A percentile compares a stretch with the other conserved stretches of the same genome.
phyloP scores from a whole-genome alignment of 2,113 vertebrate genomes.

The Hypanus sabinus region DNA sequence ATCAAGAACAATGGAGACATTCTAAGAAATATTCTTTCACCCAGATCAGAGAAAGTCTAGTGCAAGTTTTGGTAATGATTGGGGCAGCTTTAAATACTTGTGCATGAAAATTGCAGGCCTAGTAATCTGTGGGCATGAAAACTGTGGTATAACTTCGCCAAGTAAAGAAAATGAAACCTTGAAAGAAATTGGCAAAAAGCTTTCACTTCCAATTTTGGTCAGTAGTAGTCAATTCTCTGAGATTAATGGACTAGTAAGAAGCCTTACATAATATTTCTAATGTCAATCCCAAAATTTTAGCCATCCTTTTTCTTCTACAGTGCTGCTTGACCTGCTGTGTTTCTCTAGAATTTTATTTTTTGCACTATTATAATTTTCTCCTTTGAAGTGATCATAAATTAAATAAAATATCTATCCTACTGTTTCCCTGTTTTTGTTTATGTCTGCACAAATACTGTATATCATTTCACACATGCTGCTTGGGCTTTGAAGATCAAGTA shows the following conservation, averaged over 20 bases:
- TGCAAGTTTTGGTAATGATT: neutral
- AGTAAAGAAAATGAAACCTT: neutral
- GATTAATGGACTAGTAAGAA: neutral
- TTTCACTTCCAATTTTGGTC: neutral
- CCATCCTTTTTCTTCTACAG: too few species aligned
- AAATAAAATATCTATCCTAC: neutral
- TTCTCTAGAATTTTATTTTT: too few species aligned
- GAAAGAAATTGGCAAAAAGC: neutral
- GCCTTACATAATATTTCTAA: neutral
- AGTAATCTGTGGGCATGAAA: neutral
- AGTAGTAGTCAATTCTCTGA: neutral
- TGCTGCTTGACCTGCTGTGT: too few species aligned
- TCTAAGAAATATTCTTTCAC: neutral
- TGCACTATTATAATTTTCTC: neutral
- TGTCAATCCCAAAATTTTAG: too few species aligned
- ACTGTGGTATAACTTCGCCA: neutral
- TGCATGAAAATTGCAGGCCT: neutral
- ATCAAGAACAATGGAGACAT: neutral
- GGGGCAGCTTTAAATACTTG: neutral
- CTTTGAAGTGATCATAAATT: neutral
- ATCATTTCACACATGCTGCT: neutral
- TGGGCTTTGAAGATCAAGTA: neutral
- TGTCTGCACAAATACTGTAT: neutral
- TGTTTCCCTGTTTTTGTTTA: neutral
- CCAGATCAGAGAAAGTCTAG: neutral